Conservation (phyloP, 1,140 invertebrate genomes). For the Drosophila sp. region DNA sequence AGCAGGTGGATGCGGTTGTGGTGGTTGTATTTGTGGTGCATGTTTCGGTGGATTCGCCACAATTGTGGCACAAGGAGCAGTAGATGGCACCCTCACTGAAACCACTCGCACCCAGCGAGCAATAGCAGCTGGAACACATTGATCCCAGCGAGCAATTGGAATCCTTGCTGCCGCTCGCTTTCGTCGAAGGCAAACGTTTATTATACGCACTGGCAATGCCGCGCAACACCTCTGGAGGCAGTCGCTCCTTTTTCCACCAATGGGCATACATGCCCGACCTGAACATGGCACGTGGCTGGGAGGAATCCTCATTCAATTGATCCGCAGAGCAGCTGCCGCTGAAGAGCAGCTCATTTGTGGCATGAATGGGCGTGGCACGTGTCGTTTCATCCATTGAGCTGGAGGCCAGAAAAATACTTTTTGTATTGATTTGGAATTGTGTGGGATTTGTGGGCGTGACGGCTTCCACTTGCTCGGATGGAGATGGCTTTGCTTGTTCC, state of each 20-base stretch:
- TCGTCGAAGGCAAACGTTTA: slow-evolving; percentile 51
- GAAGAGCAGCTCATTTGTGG: slow-evolving; percentile 42
- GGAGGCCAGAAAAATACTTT: slow-evolving; percentile 74
- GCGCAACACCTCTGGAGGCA: slow-evolving; percentile 88
- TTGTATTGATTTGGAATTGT: slow-evolving; percentile 73
- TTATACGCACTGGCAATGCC: slow-evolving; percentile 85
- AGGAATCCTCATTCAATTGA: slow-evolving; percentile 34
- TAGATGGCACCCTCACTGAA: slow-evolving; percentile 76
- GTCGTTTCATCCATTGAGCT: slow-evolving; percentile 65
- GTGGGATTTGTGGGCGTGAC: slow-evolving; percentile 42
- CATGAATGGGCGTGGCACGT: slow-evolving; percentile 4
- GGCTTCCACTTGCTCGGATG: background rate
- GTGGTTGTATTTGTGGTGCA: slow-evolving; percentile 73
- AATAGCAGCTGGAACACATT: slow-evolving; percentile 52
- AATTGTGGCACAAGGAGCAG: slow-evolving; percentile 76
- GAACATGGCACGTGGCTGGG: slow-evolving; percentile 86
- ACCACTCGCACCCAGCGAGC: slow-evolving; percentile 64
- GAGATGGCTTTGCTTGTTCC: background rate
- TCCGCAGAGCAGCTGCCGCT: slow-evolving; percentile 65
- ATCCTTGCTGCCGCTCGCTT: slow-evolving; percentile 54
- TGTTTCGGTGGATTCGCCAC: slow-evolving; percentile 50
- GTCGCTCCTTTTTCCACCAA: slow-evolving; percentile 95
- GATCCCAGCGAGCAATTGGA: slow-evolving; percentile 53
- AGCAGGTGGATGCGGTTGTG: slow-evolving; percentile 56
- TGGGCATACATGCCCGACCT: slow-evolving; percentile 94